These are phyloP conservation scores for Ostrea denselamellosa DNA, from an alignment of 1,140 invertebrate species.

Conservation along the genomic window DNA sequence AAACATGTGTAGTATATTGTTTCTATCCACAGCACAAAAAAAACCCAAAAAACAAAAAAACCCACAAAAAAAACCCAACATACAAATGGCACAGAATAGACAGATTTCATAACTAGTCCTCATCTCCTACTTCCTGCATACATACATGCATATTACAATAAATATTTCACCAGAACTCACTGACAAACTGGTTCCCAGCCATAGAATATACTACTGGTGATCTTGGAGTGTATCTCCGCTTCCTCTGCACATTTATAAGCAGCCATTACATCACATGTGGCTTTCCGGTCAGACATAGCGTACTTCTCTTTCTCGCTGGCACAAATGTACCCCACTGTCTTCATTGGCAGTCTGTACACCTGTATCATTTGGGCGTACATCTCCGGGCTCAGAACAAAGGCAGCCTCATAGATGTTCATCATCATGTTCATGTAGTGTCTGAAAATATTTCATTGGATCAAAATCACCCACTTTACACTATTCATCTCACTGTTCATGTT, in stretches of 20 bases:
- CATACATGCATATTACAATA: background rate
- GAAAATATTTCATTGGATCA: background rate
- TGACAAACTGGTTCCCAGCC: conserved; percentile 46
- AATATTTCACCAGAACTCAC: conserved; percentile 31
- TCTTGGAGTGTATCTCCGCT: conserved; percentile 17
- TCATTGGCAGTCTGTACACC: background rate
- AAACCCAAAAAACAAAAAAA: too few species aligned
- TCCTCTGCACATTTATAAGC: conserved; percentile 9
- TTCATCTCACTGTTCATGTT: too few species aligned
- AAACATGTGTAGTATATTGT: too few species aligned
- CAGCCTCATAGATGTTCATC: conserved; percentile 5
- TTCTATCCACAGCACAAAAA: too few species aligned
- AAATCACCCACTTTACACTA: background rate
- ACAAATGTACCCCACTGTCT: conserved; percentile 27
- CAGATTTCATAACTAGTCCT: too few species aligned
- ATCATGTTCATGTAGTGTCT: conserved; percentile 7
- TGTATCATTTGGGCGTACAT: conserved; percentile 2
- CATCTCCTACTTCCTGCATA: background rate
- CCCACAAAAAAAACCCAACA: too few species aligned
- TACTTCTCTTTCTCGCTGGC: background rate
- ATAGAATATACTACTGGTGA: conserved; percentile 30
- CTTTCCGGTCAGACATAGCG: background rate
- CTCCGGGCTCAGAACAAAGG: background rate
- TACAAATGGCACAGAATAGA: too few species aligned
- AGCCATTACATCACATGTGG: conserved; percentile 45